A percentile compares a stretch with the other conserved stretches of the same genome.
phyloP scores from a whole-genome alignment of 2,797 vertebrate genomes.

The Cryptoblepharus egeriae region DNA sequence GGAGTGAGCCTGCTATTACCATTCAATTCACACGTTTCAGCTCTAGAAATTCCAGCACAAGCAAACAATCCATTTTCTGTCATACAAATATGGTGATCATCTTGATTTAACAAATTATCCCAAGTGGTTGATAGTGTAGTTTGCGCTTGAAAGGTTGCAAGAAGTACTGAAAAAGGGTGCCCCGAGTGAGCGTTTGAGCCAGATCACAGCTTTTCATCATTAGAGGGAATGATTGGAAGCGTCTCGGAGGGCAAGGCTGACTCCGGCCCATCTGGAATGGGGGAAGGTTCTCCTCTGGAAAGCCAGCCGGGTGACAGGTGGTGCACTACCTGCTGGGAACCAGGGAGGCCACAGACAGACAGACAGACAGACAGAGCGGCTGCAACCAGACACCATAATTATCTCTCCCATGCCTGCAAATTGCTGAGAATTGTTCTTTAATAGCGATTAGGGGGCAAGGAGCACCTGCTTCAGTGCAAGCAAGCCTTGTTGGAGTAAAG shows the following conservation, averaged over 20 bases:
- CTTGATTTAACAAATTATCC: too few species aligned
- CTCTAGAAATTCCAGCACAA: conserved; percentile 12
- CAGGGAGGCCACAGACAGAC: neutral
- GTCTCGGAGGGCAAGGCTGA: neutral
- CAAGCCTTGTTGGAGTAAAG: neutral
- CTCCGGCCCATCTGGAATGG: rapidly evolving
- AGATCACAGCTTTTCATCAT: neutral
- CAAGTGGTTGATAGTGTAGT: too few species aligned
- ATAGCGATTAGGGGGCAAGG: neutral
- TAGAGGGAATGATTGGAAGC: neutral
- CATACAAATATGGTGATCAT: conserved; percentile 16
- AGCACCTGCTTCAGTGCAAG: neutral
- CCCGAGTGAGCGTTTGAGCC: neutral
- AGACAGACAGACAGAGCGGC: neutral
- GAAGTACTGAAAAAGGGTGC: neutral
- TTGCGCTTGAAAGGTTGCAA: neutral
- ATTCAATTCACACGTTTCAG: conserved; percentile 45
- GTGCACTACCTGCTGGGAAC: neutral
- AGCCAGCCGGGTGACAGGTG: neutral
- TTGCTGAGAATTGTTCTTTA: neutral
- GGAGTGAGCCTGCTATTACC: conserved; percentile 52
- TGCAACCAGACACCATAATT: neutral
- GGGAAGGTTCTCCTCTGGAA: neutral
- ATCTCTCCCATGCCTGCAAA: conserved; percentile 10
- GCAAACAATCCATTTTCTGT: conserved; percentile 5